A percentile compares a stretch with the other conserved stretches of the same genome.
Evolutionary conservation across 2,113 vertebrate species (phyloP).

Genomic region (Megaceryle torquata): DNA sequence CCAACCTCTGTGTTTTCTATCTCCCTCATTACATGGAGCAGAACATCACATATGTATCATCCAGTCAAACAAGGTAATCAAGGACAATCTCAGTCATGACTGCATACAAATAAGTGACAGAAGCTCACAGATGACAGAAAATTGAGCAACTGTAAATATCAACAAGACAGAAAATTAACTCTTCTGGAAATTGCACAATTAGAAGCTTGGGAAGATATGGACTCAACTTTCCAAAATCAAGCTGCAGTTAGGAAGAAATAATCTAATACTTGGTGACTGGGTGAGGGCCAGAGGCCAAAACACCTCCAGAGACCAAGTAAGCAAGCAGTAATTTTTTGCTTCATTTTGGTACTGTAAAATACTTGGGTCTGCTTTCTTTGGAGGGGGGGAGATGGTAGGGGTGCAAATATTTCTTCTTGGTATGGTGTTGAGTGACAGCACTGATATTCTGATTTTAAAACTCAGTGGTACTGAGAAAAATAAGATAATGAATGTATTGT

Average conservation of each 20-base stretch:
- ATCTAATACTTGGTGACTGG: not conserved
- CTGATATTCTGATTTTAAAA: not conserved
- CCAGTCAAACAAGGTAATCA: not conserved
- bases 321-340: not conserved
- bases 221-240: not conserved
- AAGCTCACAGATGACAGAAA: not conserved
- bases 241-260: not conserved
- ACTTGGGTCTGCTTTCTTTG: not conserved
- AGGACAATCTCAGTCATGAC: not conserved
- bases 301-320: not conserved
- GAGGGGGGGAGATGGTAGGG: too few relatives aligned
- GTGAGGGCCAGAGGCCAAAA: not conserved
- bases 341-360: not conserved
- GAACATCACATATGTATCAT: not conserved
- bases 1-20: not conserved
- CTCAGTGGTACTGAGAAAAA: not conserved
- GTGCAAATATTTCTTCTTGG: not conserved
- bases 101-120: not conserved
- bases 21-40: not conserved
- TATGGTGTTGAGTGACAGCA: not conserved
- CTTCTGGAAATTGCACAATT: not conserved
- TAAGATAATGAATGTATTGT: not conserved
- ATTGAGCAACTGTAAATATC: not conserved
- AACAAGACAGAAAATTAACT: not conserved
- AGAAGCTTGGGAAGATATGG: not conserved